phyloP scores from a whole-genome alignment of 2,113 vertebrate genomes.

The Amblyornis subalaris region DNA sequence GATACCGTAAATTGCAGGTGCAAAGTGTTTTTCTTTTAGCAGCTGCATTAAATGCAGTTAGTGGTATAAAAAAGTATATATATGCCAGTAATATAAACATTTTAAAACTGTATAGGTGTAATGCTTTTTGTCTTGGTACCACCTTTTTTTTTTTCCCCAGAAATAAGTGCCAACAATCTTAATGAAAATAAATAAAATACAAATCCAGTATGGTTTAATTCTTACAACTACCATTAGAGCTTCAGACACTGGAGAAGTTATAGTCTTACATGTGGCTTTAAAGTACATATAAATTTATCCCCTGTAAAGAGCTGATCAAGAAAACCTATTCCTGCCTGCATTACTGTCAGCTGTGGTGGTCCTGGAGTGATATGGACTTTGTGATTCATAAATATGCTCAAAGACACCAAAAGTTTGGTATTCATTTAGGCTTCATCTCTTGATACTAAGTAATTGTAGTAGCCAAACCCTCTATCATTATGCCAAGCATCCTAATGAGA shows the following conservation, averaged over 20 bases:
- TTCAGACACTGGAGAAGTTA: background rate
- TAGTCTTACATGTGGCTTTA: background rate
- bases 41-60: background rate
- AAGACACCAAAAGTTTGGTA: background rate
- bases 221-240: background rate
- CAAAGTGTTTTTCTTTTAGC: background rate
- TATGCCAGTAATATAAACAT: background rate
- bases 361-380: background rate
- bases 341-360: background rate
- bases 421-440: background rate
- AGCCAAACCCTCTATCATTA: background rate
- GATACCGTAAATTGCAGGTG: background rate
- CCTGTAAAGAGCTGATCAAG: background rate
- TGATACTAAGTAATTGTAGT: background rate
- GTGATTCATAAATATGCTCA: background rate
- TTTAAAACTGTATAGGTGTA: background rate
- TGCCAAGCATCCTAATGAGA: background rate
- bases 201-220: background rate
- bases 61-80: background rate
- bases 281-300: background rate
- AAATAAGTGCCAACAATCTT: background rate
- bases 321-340: background rate
- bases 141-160: background rate
- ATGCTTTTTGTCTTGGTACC: background rate
- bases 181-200: background rate